A percentile compares a stretch with the other conserved stretches of the same genome.
phyloP scores from a whole-genome alignment of 2,888 invertebrate genomes.

The Andrena flavipes region DNA sequence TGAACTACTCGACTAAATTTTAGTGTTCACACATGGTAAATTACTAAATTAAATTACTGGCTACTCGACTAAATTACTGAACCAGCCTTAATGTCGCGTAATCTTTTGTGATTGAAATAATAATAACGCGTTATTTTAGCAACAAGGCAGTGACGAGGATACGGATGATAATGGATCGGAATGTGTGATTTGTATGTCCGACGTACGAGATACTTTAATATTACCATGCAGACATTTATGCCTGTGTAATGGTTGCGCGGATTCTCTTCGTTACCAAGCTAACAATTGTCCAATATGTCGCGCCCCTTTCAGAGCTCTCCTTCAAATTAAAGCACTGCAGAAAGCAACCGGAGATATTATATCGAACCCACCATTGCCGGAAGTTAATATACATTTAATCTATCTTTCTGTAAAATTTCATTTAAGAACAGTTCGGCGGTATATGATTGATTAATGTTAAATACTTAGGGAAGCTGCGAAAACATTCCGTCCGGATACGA shows the following conservation, averaged over 20 bases:
- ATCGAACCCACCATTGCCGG: conserved; percentile 87
- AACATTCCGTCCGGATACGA: conserved; percentile 97
- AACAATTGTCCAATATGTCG: conserved; percentile 99
- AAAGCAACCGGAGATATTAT: conserved; percentile 87
- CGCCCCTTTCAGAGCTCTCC: conserved; percentile 98
- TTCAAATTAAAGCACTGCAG: conserved; percentile 97
- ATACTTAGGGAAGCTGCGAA: conserved; percentile 89
- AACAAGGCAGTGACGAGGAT: conserved; percentile 91
- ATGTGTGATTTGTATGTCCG: conserved; percentile 99
- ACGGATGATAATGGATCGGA: conserved; percentile 98
- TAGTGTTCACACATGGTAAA: too few relatives aligned
- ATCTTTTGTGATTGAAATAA: conserved; percentile 20
- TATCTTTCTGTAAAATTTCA: conserved; percentile 1
- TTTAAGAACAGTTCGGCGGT: conserved; percentile 1
- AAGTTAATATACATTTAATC: conserved; percentile 84
- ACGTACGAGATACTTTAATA: conserved; percentile 98
- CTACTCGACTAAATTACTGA: too few relatives aligned
- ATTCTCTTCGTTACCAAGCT: conserved; percentile 97
- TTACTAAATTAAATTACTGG: too few relatives aligned
- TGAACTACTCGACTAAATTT: too few relatives aligned
- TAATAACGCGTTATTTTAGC: conserved; percentile 63
- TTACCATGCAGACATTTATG: conserved; percentile 98
- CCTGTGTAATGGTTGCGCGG: conserved; percentile 98
- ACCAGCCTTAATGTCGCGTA: conserved; percentile 6
- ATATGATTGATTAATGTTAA: conserved; percentile 6